Evolutionary conservation across 1,140 invertebrate species (phyloP), one percentile per base, ranked within the genome.

Genomic region (Brachionus rotundiformis): DNA sequence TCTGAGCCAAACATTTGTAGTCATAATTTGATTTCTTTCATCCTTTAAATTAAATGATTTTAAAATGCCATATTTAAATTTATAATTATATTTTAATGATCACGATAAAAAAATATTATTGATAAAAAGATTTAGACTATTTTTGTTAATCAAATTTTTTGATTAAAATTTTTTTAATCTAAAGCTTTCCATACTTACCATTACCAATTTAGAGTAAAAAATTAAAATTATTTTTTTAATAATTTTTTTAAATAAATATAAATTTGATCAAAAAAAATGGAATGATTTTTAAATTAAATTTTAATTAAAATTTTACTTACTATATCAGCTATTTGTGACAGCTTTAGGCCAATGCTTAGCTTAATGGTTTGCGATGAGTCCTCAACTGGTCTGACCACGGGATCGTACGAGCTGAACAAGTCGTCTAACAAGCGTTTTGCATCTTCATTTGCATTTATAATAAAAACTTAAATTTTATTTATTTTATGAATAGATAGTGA

Each of bases 1-100:
- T 44, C 81, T 88, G 16, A 90, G 83, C 89, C 89, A 90, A 81
- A 89, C 87, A 83, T 89, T 90, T 2, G 89, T 89, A 13, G 89
- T 89, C 75, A 90, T 83, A 10, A 90, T 89, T 84, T 90, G 89
- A 83, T 90, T 90, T 44, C 84, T 36, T 75, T 82, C 71, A 82
- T 82, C 81, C 63, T 73, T 33, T 77, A 86, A 85, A 63, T 54
- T 7, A 25, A n/a, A n/a, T n/a, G n/a, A n/a, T n/a, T n/a, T n/a
- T n/a, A n/a, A n/a, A n/a, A n/a, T n/a, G n/a, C n/a, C n/a, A n/a
- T n/a, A n/a, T n/a, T n/a, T n/a, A n/a, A n/a, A n/a, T n/a, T n/a
- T n/a, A n/a, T n/a, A n/a, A n/a, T n/a, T n/a, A n/a, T n/a, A n/a
- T n/a, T n/a, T n/a, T n/a, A n/a, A n/a, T n/a, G n/a, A n/a, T n/a